These are phyloP conservation scores for Burhinus bistriatus DNA, from an alignment of 2,113 vertebrate species.

Conservation along the genomic window DNA sequence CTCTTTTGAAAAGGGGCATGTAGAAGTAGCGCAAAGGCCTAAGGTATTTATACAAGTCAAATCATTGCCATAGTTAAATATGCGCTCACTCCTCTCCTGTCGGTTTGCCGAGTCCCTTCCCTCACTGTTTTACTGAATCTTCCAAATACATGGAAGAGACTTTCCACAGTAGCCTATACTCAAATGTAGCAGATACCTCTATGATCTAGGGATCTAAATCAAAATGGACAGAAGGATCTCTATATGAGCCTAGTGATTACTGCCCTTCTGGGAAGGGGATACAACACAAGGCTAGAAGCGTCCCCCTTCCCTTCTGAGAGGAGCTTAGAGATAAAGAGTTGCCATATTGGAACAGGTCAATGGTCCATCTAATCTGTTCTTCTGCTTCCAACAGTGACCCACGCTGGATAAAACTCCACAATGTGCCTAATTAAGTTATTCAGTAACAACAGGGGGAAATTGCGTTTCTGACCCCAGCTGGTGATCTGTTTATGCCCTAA, in stretches of 20 bases:
- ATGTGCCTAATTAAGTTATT: slow-evolving; percentile 65
- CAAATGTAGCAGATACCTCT: not conserved
- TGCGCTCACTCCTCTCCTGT: not conserved
- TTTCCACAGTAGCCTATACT: not conserved
- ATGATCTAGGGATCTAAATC: not conserved
- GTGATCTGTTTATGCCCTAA: slow-evolving; percentile 69
- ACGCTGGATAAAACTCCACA: not conserved
- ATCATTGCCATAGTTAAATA: not conserved
- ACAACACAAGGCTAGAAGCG: not conserved
- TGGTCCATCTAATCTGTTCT: slow-evolving; percentile 50
- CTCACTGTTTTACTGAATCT: not conserved
- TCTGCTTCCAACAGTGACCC: slow-evolving; percentile 54
- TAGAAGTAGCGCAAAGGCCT: not conserved
- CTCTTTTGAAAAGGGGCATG: not conserved
- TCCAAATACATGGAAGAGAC: not conserved
- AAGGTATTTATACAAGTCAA: not conserved
- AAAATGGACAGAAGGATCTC: not conserved
- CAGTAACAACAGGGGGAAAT: slow-evolving; percentile 42
- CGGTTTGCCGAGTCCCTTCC: not conserved
- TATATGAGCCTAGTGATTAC: not conserved
- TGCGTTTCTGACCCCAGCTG: slow-evolving; percentile 68
- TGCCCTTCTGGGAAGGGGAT: not conserved
- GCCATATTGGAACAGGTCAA: slow-evolving; percentile 45
- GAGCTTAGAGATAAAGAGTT: slow-evolving; percentile 8
- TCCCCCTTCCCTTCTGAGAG: not conserved